Evolutionary conservation across 2,797 vertebrate genomes (phyloP), one percentile per base, ranked within the genome.

Genomic region (Anas acuta): DNA sequence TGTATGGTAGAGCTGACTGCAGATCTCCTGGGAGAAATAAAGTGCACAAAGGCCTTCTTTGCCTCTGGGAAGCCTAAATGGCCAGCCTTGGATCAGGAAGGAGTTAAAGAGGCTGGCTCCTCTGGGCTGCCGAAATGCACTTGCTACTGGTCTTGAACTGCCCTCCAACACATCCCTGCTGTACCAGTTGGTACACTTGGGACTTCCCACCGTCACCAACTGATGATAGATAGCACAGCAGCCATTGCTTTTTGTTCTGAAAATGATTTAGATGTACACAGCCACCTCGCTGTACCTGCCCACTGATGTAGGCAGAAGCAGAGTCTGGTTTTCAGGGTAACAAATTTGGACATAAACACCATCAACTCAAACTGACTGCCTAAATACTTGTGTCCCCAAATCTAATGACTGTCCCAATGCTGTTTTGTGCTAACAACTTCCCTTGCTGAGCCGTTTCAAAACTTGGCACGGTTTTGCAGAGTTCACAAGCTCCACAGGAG

Each of bases 401-500:
- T 47, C 13, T 56, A 39, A 56, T 33, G 47, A 2, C 21, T 72
- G n/a, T 62, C 15, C 20, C 0, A 80, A 56, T 10, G 10, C 17
- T 37, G 22, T 74, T 82, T 54, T 66, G 16, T 43, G 58, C 9
- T 58, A 65, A 49, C n/a, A 54, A 9, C 25, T 81, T 88, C 9
- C 33, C 45, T 11, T 47, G 49, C 26, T 56, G 61, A 87, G 49
- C 54, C 33, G 20, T 57, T 54, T 84, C 70, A 76, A 60, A 60
- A 67, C 71, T 56, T 43, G 21, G 18, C 8, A 64, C 14, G 19
- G 28, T 73, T 95, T 91, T 93, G 93, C 90, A 95, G 73, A 81
- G 66, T 83, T 79, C 39, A 26, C 47, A 54, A 74, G n/a, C 39
- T 95, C 92, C 97, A 97, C 89, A 94, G 95, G 92, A 96, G 91